Base-by-base conservation (phyloP, 2,797 vertebrate genomes). In the Sebastes minor region DNA sequence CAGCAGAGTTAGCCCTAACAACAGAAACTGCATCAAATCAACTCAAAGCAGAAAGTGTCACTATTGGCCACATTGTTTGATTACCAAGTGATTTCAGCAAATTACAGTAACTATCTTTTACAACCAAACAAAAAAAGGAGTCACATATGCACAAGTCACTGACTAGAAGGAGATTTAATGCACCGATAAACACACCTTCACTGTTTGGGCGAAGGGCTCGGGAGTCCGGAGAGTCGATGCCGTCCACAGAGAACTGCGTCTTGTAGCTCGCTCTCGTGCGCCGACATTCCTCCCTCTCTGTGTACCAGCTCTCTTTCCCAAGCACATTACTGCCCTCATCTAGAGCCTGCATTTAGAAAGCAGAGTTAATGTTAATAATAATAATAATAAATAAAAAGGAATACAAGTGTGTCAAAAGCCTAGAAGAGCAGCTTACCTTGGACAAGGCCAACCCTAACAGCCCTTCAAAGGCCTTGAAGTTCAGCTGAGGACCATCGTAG, bases 401-500 rank as follows among this genome's bases (percentile, higher is more conserved):
- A 33, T 9, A 49, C 6, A 71, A 33, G 7, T 6, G 32, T 61
- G 8, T 61, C 42, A 23, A 60, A 67, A 56, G 35, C n/a, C 10
- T 5, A n/a, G 6, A 68, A 33, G 13, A 75, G 22, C 23, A 32
- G 4, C 53, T 94, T 94, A 99, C 98, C 97, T 97, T 99, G 32
- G 97, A 97, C 88, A 99, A 86, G 4, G 97, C 96, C 87, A 97
- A 95, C 16, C 98, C 98, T 75, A 99, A 83, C 30, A 99, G 95
- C 56, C 97, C 98, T 90, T 99, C 98, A 91, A 99, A 98, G 2
- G 97, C 97, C 93, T 98, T 99, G 84, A 99, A 95, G 93, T 95
- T 97, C 68, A 99, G 97, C 73, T 95, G 95, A 8, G 98, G 97
- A 79, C 98, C 98, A 86, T 88, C 94, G 94, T 98, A 99, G 85